Evolutionary conservation across 1,140 invertebrate genomes (phyloP).

Genomic region (Ooceraea biroi): DNA sequence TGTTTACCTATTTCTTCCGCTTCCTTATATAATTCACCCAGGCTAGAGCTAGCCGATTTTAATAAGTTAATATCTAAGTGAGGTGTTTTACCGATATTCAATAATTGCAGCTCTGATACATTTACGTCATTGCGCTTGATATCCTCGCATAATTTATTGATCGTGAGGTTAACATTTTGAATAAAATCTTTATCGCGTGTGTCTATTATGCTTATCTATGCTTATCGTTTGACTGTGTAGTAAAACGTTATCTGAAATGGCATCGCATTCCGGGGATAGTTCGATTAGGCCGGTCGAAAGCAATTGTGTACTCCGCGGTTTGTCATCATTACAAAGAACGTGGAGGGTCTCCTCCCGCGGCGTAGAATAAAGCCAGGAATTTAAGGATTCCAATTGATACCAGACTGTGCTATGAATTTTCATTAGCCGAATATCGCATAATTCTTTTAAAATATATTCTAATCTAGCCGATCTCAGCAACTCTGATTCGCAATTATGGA

Average conservation of each 20-base stretch:
- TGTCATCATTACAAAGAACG: neutral
- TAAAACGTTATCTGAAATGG: neutral
- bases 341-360: neutral
- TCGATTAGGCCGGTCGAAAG: neutral
- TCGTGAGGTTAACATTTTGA: neutral
- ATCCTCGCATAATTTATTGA: neutral
- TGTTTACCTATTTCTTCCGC: neutral
- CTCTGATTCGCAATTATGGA: neutral
- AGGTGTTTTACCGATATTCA: neutral
- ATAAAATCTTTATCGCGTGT: neutral
- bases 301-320: neutral
- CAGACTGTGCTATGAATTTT: neutral
- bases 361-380: neutral
- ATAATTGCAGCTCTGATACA: neutral
- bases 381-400: neutral
- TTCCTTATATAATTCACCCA: neutral
- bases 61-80: neutral
- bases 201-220: neutral
- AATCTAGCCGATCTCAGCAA: neutral
- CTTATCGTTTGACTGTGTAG: neutral
- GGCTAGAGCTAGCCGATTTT: neutral
- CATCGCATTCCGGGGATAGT: neutral
- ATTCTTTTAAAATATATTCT: neutral
- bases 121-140: neutral
- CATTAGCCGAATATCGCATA: neutral